Base-by-base conservation (phyloP, 2,797 vertebrate species). In the Semaprochilodus insignis region DNA sequence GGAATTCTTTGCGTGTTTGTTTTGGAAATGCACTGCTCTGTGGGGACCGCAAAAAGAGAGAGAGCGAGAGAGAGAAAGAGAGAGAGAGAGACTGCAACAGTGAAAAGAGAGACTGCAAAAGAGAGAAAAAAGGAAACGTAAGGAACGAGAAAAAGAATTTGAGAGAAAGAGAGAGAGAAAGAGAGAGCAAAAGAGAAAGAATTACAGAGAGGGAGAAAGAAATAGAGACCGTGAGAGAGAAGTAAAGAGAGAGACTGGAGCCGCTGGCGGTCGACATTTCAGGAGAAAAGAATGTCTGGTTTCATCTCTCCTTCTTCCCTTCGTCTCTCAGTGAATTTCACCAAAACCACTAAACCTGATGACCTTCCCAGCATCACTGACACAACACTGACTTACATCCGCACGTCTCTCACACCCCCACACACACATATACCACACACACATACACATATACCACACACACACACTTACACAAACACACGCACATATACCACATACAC, bases 1-100 rank as follows among this genome's bases (percentile, higher is more conserved):
- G 92, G 93, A 94, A 94, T 93, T 95, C 88, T 85, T 83, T 92
- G 92, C 91, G 85, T 93, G 93, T 95, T 95, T 94, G 91, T 93
- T 94, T 95, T 94, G 93, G 93, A 94, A 92, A 92, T 85, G 44
- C 89, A 89, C 85, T 54, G 88, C 90, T 92, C 93, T 92, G 89
- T 77, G 85, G 91, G 90, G 91, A 90, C 91, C 92, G 89, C 91
- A 79, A 51, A 51, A 71, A 65, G 63, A 71, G 71, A 70, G 81
- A 72, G 66, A 60, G 77, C 67, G 44, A 54, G 69, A 72, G 60
- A 55, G 52, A 54, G 69, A 72, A 52, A 55, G 52, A 77, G 77
- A 66, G 31, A 31, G 1, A 31, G 31, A 31, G 31, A 44, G 40
- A 44, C 40, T 3, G 40, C 40, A 44, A 44, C 6, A 44, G 40